Percentiles rank a stretch among this genome's conserved stretches.
Evolutionary conservation across 2,888 invertebrate genomes (phyloP).

Genomic region (Ophioninae sp.): DNA sequence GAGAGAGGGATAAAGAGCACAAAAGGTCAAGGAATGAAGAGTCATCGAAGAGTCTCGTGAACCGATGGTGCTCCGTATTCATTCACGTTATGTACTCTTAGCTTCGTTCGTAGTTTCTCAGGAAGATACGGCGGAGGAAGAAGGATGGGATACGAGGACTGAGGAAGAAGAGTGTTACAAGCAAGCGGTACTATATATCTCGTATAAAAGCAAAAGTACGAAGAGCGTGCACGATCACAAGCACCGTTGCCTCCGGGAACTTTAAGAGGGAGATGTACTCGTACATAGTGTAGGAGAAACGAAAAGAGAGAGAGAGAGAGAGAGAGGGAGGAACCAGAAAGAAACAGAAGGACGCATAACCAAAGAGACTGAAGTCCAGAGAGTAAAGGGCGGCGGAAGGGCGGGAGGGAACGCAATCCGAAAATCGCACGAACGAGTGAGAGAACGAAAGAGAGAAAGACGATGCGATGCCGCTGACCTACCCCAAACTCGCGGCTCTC

Average conservation of each 20-base stretch:
- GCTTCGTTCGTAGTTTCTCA: conserved; percentile 52
- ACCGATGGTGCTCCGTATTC: conserved; percentile 54
- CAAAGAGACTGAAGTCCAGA: conserved; percentile 16
- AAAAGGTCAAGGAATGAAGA: conserved; percentile 28
- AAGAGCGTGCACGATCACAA: conserved; percentile 62
- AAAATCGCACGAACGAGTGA: conserved; percentile 61
- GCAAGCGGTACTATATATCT: conserved; percentile 25
- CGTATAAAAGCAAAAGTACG: conserved; percentile 57
- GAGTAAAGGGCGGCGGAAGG: conserved; percentile 33
- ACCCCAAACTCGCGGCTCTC: conserved; percentile 61
- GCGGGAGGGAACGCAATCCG: conserved; percentile 55
- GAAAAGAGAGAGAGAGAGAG: conserved; percentile 28
- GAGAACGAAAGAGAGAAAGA: conserved; percentile 28
- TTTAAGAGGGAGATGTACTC: conserved; percentile 35
- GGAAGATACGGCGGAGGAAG: conserved; percentile 26
- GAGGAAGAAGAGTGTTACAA: conserved; percentile 15
- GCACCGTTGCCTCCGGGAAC: conserved; percentile 55
- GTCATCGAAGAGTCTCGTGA: conserved; percentile 45
- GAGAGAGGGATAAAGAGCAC: not conserved
- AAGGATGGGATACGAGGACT: conserved; percentile 1
- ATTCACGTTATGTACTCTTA: conserved; percentile 55
- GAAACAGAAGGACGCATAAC: conserved; percentile 40
- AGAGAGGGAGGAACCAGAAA: conserved; percentile 31
- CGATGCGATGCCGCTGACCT: conserved; percentile 63
- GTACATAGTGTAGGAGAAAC: conserved; percentile 26